Evolutionary conservation across 2,113 vertebrate species (phyloP), one percentile per base, ranked within the genome.

Genomic region (Strigops habroptila): DNA sequence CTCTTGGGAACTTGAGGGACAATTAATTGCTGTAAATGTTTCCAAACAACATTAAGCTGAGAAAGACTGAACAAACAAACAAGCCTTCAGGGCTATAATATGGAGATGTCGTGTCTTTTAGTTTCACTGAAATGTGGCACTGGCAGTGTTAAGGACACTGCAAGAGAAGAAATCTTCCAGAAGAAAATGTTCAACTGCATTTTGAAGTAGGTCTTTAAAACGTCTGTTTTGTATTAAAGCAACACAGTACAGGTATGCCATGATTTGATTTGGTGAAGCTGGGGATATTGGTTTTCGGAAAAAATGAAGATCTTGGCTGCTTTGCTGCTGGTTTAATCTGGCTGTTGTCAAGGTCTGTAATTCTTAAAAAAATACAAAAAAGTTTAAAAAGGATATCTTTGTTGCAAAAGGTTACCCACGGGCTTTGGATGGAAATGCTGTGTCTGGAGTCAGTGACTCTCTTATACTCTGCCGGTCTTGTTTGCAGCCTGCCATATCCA

Each of bases 121-220:
- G 8, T 43, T 94, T 27, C 8, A 1, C 35, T 84, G 67, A 93
- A 76, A 88, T 53, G 57, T 21, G n/a, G 28, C 65, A 14, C 75
- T 93, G 68, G 59, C 43, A 86, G 39, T 44, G 53, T 88, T 76
- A 53, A 91, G 81, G 77, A 63, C 11, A 7, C 43, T 49, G 12
- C 6, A 33, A 65, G 39, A 89, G 71, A 88, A 84, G 31, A 86
- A 82, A 55, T 93, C 18, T 94, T 85, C 24, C 35, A 78, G 55
- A 90, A 81, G 33, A 44, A 92, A 82, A 76, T 12, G 44, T 76
- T 83, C 41, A 74, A 9, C 30, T 78, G 65, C 67, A 49, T 53
- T 93, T 87, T 84, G n/a, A 88, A 94, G 76, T 48, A 67, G 59
- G 77, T 78, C 77, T 96, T 96, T 97, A 90, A 94, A 94, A 76